Evolutionary conservation across 2,113 vertebrate genomes (phyloP).

Genomic region (Ptychochromis oligacanthus): DNA sequence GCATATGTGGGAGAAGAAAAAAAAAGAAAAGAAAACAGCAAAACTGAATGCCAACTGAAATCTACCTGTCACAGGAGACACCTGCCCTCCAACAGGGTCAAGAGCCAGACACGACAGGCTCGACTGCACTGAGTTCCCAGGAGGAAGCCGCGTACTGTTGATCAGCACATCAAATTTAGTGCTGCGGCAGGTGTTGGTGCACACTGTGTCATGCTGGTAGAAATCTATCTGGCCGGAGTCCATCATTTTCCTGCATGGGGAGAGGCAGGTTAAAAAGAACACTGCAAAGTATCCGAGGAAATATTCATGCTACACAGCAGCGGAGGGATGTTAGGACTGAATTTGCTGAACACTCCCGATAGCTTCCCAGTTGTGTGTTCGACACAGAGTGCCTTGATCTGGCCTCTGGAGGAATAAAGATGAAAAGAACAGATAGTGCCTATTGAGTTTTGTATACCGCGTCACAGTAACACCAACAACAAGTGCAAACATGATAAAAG

Average conservation of each 20-base stretch:
- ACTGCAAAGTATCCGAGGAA: background rate
- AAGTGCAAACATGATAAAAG: constrained; percentile 63
- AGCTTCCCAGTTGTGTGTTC: constrained; percentile 9
- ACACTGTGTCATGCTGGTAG: constrained; percentile 93
- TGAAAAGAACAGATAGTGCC: constrained; percentile 44
- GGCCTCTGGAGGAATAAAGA: constrained; percentile 26
- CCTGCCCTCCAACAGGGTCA: constrained; percentile 62
- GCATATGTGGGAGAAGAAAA: constrained; percentile 27
- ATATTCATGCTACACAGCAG: constrained; percentile 4
- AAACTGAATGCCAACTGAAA: constrained; percentile 42
- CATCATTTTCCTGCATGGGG: constrained; percentile 91
- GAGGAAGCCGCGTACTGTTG: constrained; percentile 87
- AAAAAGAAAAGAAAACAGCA: background rate
- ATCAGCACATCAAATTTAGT: constrained; percentile 94
- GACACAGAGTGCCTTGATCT: constrained; percentile 28
- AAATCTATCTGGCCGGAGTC: constrained; percentile 96
- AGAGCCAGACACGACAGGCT: constrained; percentile 76
- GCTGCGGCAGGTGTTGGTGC: constrained; percentile 96
- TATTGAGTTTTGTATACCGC: constrained; percentile 23
- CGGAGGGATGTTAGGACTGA: background rate
- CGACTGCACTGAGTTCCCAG: constrained; percentile 81
- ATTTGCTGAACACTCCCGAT: constrained; percentile 8
- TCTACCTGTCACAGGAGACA: constrained; percentile 74
- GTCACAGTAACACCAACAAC: constrained; percentile 45
- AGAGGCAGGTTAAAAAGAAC: constrained; percentile 32